Conservation (phyloP, 2,113 vertebrate genomes). For the Sciurus niger region DNA sequence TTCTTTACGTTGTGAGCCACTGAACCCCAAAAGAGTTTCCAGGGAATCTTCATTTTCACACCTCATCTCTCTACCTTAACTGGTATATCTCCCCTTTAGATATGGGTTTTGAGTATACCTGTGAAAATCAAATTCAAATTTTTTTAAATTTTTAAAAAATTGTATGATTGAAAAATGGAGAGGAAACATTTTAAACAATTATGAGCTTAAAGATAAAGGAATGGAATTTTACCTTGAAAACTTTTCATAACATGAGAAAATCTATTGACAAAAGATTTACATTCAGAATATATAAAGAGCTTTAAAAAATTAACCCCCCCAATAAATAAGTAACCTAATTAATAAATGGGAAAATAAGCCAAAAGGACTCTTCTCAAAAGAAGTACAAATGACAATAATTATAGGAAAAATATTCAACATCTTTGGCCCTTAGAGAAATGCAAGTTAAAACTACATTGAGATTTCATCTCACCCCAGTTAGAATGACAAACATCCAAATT, state of each 20-base stretch:
- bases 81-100: background rate
- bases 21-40: background rate
- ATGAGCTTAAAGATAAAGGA: conserved; percentile 20
- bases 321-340: background rate
- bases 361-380: background rate
- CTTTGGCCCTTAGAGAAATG: background rate
- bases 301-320: background rate
- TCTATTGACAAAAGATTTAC: background rate
- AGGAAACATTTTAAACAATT: conserved; percentile 22
- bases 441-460: background rate
- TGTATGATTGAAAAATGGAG: conserved; percentile 16
- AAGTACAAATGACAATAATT: background rate
- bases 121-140: background rate
- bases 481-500: background rate
- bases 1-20: background rate
- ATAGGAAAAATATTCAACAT: background rate
- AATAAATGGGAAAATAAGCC: background rate
- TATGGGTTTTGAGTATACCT: background rate
- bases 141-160: background rate
- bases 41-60: background rate
- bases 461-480: background rate
- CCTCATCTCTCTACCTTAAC: background rate
- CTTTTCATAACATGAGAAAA: conserved; percentile 24
- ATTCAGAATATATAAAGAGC: background rate
- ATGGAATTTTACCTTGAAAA: conserved; percentile 38